These are phyloP conservation scores for Coregonus ussuriensis DNA, from an alignment of 2,797 vertebrate genomes.

Conservation along the genomic window DNA sequence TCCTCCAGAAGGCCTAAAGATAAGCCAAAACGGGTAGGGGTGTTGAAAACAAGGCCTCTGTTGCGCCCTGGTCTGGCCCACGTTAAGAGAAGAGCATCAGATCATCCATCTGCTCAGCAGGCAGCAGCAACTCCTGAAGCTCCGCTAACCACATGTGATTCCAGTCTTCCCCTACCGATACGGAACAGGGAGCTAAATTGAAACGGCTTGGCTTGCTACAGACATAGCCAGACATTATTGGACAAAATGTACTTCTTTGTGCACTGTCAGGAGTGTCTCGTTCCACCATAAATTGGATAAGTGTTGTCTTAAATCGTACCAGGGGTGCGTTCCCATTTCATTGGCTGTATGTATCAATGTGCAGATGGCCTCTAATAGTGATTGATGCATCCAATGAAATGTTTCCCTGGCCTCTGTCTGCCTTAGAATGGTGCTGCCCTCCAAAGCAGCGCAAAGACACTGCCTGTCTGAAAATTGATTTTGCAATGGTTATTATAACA, in stretches of 20 bases:
- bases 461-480: conserved; percentile 29
- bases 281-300: conserved; percentile 49
- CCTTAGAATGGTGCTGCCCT: conserved; percentile 51
- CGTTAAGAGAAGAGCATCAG: conserved; percentile 21
- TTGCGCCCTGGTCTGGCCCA: conserved; percentile 24
- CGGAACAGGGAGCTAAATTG: conserved; percentile 37
- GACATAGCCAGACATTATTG: conserved; percentile 24
- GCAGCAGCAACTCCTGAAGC: conserved; percentile 10
- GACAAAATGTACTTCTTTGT: conserved; percentile 38
- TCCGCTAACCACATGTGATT: conserved; percentile 19
- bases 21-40: conserved; percentile 39
- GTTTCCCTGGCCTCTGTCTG: conserved; percentile 50
- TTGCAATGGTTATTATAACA: conserved; percentile 67
- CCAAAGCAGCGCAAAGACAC: conserved; percentile 35
- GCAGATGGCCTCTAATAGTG: conserved; percentile 50
- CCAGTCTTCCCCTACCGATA: conserved; percentile 17
- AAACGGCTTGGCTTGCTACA: conserved; percentile 36
- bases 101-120: conserved; percentile 13
- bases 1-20: conserved; percentile 14
- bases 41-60: conserved; percentile 28
- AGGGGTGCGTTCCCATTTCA: conserved; percentile 40
- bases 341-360: conserved; percentile 45
- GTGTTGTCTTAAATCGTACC: conserved; percentile 55
- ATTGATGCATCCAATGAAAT: conserved; percentile 78
- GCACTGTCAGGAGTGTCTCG: conserved; percentile 21